Conservation (phyloP, 2,888 invertebrate genomes). For the Sesamia inferens region DNA sequence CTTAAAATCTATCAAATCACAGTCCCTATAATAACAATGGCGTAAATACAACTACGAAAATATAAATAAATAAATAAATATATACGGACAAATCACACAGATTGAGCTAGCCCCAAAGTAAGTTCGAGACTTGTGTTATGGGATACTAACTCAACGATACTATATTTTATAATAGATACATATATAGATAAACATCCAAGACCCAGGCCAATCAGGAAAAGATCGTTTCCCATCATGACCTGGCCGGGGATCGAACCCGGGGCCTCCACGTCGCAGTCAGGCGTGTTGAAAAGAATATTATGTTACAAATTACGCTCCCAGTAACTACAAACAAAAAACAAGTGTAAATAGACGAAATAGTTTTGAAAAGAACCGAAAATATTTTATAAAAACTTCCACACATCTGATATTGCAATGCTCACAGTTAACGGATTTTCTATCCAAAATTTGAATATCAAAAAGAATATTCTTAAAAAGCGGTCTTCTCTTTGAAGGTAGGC, state of each 20-base stretch:
- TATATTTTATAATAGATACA: too few species aligned
- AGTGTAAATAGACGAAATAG: not conserved
- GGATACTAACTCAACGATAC: too few species aligned
- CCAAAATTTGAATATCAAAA: conserved; percentile 76
- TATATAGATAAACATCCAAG: too few species aligned
- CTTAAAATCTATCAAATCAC: not conserved
- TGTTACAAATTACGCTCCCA: not conserved
- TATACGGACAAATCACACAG: too few species aligned
- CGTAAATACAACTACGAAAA: not conserved
- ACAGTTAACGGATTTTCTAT: conserved; percentile 51
- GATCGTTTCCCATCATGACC: too few species aligned
- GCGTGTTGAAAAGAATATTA: not conserved
- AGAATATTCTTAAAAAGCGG: conserved; percentile 64
- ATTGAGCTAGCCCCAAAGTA: too few species aligned
- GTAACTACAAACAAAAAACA: not conserved
- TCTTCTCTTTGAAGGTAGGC: conserved; percentile 60
- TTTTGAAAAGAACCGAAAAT: conserved; percentile 4
- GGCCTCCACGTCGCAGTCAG: too few species aligned
- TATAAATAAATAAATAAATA: too few species aligned
- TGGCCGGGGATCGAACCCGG: too few species aligned
- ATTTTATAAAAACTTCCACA: conserved; percentile 15
- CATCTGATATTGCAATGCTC: conserved; percentile 37
- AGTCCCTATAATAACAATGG: not conserved
- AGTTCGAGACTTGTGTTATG: too few species aligned
- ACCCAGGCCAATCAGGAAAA: too few species aligned